Percentiles rank a stretch among this genome's conserved stretches.
These are phyloP conservation scores for Gryllus longicercus DNA, from an alignment of 2,888 invertebrate genomes.

Conservation along the genomic window DNA sequence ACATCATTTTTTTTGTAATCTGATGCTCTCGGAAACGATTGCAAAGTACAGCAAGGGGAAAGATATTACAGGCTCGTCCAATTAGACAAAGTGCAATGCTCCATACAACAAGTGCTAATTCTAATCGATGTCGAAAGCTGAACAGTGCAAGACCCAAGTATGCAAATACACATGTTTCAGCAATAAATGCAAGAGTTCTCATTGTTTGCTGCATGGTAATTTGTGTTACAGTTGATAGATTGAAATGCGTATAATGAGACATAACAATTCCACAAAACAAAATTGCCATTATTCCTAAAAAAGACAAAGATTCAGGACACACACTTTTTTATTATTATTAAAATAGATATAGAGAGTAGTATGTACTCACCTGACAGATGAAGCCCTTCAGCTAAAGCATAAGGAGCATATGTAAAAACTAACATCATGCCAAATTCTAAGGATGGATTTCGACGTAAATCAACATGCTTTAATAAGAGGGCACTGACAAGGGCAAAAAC, in stretches of 20 bases:
- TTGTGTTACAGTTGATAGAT: conserved; percentile 95
- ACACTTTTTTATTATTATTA: too few relatives aligned
- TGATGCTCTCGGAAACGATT: conserved; percentile 97
- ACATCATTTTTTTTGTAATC: conserved; percentile 97
- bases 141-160: conserved; percentile 92
- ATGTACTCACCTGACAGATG: conserved; percentile 73
- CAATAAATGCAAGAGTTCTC: conserved; percentile 94
- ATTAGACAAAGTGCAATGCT: conserved; percentile 86
- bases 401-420: conserved; percentile 97
- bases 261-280: conserved; percentile 98
- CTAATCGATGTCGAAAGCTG: conserved; percentile 91
- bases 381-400: conserved; percentile 95
- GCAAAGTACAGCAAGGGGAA: conserved; percentile 86
- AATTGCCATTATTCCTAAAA: conserved; percentile 95
- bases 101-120: conserved; percentile 90
- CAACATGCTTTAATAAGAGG: conserved; percentile 88
- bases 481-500: conserved; percentile 92
- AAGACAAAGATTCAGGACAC: conserved; percentile 24
- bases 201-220: conserved; percentile 99
- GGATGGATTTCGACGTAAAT: conserved; percentile 94
- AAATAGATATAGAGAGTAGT: background rate
- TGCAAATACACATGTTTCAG: conserved; percentile 98
- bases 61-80: conserved; percentile 94
- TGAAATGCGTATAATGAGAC: conserved; percentile 99
- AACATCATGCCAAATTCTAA: conserved; percentile 98